phyloP scores from a whole-genome alignment of 2,888 invertebrate species.

The Homarus gammarus region DNA sequence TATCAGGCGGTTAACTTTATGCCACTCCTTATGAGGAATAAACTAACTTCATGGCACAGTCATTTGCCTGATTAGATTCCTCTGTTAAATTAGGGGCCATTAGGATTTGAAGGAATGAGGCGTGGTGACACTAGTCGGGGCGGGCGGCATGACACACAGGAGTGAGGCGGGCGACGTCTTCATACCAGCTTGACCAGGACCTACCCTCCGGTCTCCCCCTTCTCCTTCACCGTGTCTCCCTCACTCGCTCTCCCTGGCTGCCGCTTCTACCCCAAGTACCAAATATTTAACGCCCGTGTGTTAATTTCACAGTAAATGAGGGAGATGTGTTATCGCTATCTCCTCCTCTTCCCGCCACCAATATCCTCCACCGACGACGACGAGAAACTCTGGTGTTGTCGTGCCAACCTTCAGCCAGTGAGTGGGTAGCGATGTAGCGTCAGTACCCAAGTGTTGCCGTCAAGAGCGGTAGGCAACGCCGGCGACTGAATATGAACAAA shows the following conservation, averaged over 20 bases:
- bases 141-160: not conserved
- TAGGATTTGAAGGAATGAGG: not conserved
- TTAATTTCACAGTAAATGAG: too few species aligned
- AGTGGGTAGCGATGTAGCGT: too few species aligned
- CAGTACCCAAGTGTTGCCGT: too few species aligned
- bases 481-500: too few species aligned
- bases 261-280: slow-evolving; percentile 18
- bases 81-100: not conserved
- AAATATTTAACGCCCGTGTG: too few species aligned
- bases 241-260: slow-evolving; percentile 11
- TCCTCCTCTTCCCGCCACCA: too few species aligned
- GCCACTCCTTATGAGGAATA: not conserved
- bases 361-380: too few species aligned
- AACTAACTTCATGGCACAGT: not conserved
- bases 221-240: slow-evolving; percentile 28
- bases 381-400: too few species aligned
- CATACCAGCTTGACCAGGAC: not conserved
- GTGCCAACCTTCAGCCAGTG: too few species aligned
- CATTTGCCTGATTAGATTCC: slow-evolving; percentile 1
- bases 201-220: not conserved
- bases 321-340: too few species aligned
- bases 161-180: not conserved
- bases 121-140: not conserved
- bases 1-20: not conserved
- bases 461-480: too few species aligned